phyloP scores from a whole-genome alignment of 2,888 invertebrate species.

The Drosophila mulleri region DNA sequence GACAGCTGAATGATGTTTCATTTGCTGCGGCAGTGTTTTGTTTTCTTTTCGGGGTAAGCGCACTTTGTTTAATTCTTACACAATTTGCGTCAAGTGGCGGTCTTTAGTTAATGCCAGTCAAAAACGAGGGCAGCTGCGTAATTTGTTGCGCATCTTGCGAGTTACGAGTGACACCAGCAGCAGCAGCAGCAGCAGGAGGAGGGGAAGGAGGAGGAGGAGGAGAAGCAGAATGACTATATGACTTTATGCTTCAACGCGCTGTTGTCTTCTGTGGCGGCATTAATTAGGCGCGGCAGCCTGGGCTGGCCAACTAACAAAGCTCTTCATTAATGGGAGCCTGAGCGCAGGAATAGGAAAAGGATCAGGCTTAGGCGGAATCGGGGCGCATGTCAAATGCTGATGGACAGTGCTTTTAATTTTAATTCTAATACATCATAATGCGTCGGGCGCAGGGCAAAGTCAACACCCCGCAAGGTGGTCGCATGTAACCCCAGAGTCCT shows the following conservation, averaged over 20 bases:
- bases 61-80: constrained; percentile 61
- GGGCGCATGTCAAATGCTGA: constrained; percentile 56
- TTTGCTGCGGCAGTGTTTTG: constrained; percentile 39
- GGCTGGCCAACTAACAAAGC: constrained; percentile 48
- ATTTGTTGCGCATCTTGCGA: constrained; percentile 33
- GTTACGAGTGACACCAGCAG: neutral
- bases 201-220: neutral
- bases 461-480: constrained; percentile 65
- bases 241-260: constrained; percentile 7
- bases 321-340: constrained; percentile 69
- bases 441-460: constrained; percentile 52
- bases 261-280: constrained; percentile 36
- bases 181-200: neutral
- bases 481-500: neutral
- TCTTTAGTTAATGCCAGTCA: constrained; percentile 79
- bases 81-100: constrained; percentile 66
- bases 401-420: constrained; percentile 80
- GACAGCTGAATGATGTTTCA: constrained; percentile 83
- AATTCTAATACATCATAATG: constrained; percentile 83
- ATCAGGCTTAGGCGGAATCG: neutral
- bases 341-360: constrained; percentile 17
- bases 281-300: constrained; percentile 50
- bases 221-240: neutral
- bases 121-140: constrained; percentile 41
- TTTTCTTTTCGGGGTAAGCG: constrained; percentile 37